phyloP scores from a whole-genome alignment of 2,113 vertebrate genomes.

The Dissostichus mawsoni region DNA sequence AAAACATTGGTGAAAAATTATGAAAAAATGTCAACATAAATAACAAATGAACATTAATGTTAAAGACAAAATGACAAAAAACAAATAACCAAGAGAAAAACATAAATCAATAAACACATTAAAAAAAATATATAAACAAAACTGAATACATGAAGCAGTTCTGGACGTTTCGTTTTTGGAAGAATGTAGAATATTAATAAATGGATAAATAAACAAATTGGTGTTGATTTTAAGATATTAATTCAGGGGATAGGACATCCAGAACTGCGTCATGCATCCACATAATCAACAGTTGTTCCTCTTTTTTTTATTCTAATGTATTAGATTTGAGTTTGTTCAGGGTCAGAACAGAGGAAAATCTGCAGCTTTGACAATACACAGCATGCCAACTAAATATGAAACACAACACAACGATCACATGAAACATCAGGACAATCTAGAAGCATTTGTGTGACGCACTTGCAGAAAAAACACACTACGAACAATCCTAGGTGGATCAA shows the following conservation, averaged over 20 bases:
- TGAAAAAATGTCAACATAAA: conserved; percentile 93
- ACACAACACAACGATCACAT: conserved; percentile 37
- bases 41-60: conserved; percentile 87
- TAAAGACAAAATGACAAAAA: conserved; percentile 87
- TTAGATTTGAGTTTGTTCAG: not conserved
- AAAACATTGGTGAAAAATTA: conserved; percentile 97
- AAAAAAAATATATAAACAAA: conserved; percentile 42
- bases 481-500: not conserved
- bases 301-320: not conserved
- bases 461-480: conserved; percentile 4
- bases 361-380: conserved; percentile 48
- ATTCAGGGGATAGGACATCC: not conserved
- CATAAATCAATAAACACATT: conserved; percentile 47
- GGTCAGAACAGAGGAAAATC: conserved; percentile 63
- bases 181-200: not conserved
- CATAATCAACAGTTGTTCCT: conserved; percentile 62
- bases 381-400: conserved; percentile 14
- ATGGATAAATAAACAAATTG: not conserved
- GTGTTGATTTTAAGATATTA: not conserved
- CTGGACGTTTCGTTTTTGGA: conserved; percentile 29
- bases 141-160: conserved; percentile 55
- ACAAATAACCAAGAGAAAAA: conserved; percentile 63
- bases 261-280: conserved; percentile 70
- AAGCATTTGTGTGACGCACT: conserved; percentile 38
- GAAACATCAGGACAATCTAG: conserved; percentile 44